Conservation (phyloP, 2,113 vertebrate genomes). For the Cheirogaleus medius region DNA sequence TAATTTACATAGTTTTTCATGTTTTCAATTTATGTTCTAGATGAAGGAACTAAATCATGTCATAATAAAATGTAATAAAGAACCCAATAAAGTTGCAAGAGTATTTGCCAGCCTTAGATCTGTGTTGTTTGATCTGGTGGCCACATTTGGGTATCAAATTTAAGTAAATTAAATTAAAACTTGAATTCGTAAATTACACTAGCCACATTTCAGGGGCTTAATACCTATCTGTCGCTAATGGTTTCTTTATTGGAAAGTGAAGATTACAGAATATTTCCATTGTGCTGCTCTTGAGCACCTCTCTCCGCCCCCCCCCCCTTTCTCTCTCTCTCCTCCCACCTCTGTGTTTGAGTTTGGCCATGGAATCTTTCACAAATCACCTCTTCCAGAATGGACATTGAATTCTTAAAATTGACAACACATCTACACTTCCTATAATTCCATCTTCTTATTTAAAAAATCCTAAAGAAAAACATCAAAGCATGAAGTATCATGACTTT, state of each 20-base stretch:
- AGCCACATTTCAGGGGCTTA: neutral
- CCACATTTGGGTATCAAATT: neutral
- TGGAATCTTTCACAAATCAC: neutral
- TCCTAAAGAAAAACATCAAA: neutral
- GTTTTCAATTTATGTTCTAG: neutral
- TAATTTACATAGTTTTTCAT: neutral
- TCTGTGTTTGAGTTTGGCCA: neutral
- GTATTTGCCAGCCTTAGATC: neutral
- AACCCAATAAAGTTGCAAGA: neutral
- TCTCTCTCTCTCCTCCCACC: too few species aligned
- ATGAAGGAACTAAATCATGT: neutral
- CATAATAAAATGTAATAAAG: constrained; percentile 14
- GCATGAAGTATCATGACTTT: neutral
- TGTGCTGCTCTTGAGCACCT: neutral
- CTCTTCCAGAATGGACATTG: neutral
- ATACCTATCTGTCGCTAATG: neutral
- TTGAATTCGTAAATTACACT: neutral
- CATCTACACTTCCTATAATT: neutral
- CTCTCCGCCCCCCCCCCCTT: neutral
- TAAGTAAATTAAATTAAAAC: constrained; percentile 9
- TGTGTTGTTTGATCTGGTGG: neutral
- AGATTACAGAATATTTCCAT: neutral
- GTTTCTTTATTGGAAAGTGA: neutral
- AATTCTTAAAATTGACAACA: neutral
- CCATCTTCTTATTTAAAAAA: neutral